phyloP scores from a whole-genome alignment of 1,140 invertebrate species.

The Heliconius congener region DNA sequence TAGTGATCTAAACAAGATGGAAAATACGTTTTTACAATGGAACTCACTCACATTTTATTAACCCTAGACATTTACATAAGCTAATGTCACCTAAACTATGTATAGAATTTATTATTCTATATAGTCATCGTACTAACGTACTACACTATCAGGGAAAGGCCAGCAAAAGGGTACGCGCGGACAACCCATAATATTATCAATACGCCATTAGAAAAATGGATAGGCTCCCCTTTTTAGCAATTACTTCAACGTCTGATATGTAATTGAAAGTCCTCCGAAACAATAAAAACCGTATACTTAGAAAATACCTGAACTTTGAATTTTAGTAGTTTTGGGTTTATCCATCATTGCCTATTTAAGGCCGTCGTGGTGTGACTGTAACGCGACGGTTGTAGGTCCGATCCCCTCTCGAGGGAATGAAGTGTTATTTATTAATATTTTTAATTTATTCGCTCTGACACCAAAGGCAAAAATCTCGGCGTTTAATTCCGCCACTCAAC shows the following conservation, averaged over 20 bases:
- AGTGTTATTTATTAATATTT: no score
- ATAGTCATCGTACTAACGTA: no score
- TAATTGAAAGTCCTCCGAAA: neutral
- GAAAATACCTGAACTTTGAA: no score
- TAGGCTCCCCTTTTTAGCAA: neutral
- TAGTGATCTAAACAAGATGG: no score
- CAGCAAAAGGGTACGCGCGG: neutral
- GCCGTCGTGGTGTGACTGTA: no score
- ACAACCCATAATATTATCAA: neutral
- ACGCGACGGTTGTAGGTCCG: no score
- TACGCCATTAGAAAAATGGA: neutral
- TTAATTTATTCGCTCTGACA: no score
- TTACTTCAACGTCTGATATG: neutral
- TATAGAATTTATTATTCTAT: neutral
- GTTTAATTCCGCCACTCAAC: no score
- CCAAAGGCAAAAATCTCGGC: no score
- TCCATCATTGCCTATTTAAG: no score
- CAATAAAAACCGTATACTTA: neutral
- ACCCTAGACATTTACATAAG: neutral
- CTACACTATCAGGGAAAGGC: neutral
- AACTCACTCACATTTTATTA: neutral
- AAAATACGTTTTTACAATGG: neutral
- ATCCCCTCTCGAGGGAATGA: no score
- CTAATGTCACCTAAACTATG: neutral
- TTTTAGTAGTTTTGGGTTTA: no score